Conservation (phyloP, 2,888 invertebrate species). For the Leucophenga montana region DNA sequence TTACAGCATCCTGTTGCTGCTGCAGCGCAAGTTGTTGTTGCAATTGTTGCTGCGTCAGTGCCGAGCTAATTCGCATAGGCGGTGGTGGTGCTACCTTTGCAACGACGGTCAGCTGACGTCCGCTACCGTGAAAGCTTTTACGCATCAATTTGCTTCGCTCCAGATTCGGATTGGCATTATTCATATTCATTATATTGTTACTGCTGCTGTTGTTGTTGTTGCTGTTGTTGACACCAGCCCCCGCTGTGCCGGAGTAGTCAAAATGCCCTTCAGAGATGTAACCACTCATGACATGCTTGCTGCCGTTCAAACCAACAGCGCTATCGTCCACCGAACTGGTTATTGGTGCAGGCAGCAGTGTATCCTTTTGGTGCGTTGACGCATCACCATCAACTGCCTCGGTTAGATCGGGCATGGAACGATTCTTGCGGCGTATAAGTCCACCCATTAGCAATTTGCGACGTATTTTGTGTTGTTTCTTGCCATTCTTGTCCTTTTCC, state of each 20-base stretch:
- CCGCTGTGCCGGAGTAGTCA: constrained; percentile 76
- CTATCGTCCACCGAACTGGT: constrained; percentile 82
- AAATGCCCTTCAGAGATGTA: constrained; percentile 91
- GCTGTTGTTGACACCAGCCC: not conserved
- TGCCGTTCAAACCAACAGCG: constrained; percentile 78
- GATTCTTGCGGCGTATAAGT: constrained; percentile 88
- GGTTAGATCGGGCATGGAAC: constrained; percentile 93
- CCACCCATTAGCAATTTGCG: constrained; percentile 92
- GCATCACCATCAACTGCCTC: constrained; percentile 78
- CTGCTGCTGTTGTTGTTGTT: not conserved
- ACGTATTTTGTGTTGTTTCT: constrained; percentile 92
- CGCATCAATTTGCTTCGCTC: constrained; percentile 91
- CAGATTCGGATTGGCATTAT: constrained; percentile 83
- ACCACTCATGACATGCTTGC: constrained; percentile 77
- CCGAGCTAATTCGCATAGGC: constrained; percentile 89
- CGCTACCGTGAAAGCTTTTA: constrained; percentile 90
- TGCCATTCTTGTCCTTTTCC: constrained; percentile 83
- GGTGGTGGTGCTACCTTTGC: constrained; percentile 91
- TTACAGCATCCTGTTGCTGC: constrained; percentile 76
- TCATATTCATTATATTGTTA: constrained; percentile 77
- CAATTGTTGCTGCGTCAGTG: constrained; percentile 76
- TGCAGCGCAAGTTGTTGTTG: constrained; percentile 76
- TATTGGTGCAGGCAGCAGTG: constrained; percentile 70
- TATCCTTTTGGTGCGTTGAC: constrained; percentile 52
- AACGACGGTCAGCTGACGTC: constrained; percentile 85